Percentiles rank a stretch among this genome's conserved stretches.
These are phyloP conservation scores for Dryobota labecula DNA, from an alignment of 2,888 invertebrate species.

Conservation along the genomic window DNA sequence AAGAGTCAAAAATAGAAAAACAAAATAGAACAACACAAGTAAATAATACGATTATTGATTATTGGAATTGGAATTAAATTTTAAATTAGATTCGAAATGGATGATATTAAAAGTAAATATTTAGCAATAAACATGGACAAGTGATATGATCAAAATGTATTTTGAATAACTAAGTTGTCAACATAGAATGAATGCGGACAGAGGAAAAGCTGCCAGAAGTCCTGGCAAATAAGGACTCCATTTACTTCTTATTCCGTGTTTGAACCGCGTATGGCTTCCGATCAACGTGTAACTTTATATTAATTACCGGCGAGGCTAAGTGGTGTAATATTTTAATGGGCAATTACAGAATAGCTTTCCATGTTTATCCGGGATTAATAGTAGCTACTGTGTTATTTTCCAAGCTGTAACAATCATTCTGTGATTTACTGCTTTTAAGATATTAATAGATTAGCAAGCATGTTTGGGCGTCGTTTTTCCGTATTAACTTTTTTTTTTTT, in stretches of 20 bases:
- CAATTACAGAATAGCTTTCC: slow-evolving; percentile 54
- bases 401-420: not conserved
- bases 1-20: too few species aligned
- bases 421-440: slow-evolving; percentile 1
- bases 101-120: too few species aligned
- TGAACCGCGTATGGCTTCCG: slow-evolving; percentile 45
- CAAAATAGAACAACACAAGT: too few species aligned
- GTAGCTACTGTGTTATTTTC: slow-evolving; percentile 15
- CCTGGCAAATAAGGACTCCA: slow-evolving; percentile 19
- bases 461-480: not conserved
- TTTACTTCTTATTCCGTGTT: slow-evolving; percentile 4
- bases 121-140: too few species aligned
- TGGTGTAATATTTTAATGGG: slow-evolving; percentile 61
- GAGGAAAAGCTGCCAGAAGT: too few species aligned
- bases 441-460: not conserved
- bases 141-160: too few species aligned
- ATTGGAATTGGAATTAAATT: too few species aligned
- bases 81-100: too few species aligned
- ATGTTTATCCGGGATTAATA: slow-evolving; percentile 45
- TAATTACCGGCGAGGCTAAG: slow-evolving; percentile 54
- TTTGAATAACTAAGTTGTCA: too few species aligned
- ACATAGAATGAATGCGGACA: too few species aligned
- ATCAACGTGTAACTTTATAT: slow-evolving; percentile 62
- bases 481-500: not conserved
- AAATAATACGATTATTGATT: too few species aligned